Percentiles rank a stretch among this genome's conserved stretches.
Conservation (phyloP, 2,888 invertebrate genomes). For the Xestobium rufovillosum region DNA sequence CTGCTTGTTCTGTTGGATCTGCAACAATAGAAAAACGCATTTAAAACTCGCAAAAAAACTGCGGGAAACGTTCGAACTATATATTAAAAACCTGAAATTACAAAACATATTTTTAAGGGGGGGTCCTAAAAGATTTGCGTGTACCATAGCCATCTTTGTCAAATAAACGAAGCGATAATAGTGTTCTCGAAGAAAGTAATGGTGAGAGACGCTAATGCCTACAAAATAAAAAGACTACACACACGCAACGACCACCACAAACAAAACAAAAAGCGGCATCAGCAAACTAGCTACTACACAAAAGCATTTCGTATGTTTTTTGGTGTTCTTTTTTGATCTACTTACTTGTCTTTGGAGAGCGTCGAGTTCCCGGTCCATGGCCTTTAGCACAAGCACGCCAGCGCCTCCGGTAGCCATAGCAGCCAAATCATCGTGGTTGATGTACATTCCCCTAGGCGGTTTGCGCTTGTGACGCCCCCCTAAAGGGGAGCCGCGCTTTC, state of each 20-base stretch:
- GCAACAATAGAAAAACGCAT: constrained; percentile 36
- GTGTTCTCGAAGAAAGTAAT: too few species aligned
- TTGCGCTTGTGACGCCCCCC: constrained; percentile 62
- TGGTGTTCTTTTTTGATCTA: constrained; percentile 29
- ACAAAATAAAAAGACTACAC: constrained; percentile 1
- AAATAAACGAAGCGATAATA: too few species aligned
- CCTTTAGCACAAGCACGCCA: constrained; percentile 78
- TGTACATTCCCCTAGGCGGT: constrained; percentile 94
- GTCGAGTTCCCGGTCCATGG: constrained; percentile 90
- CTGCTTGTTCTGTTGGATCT: constrained; percentile 96
- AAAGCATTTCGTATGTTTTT: too few species aligned
- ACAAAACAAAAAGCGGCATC: too few species aligned
- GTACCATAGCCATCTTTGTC: too few species aligned
- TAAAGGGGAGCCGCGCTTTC: constrained; percentile 40
- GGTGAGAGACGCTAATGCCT: too few species aligned
- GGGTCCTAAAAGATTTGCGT: too few species aligned
- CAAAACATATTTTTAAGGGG: too few species aligned
- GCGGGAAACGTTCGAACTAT: too few species aligned
- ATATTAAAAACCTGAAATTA: too few species aligned
- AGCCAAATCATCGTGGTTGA: constrained; percentile 94
- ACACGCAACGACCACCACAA: neutral
- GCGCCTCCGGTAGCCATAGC: constrained; percentile 72
- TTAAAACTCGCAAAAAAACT: too few species aligned
- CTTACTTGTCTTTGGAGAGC: constrained; percentile 94
- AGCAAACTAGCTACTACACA: too few species aligned